These are phyloP conservation scores for Bombus cullumanus DNA, from an alignment of 1,140 invertebrate genomes.

Conservation along the genomic window DNA sequence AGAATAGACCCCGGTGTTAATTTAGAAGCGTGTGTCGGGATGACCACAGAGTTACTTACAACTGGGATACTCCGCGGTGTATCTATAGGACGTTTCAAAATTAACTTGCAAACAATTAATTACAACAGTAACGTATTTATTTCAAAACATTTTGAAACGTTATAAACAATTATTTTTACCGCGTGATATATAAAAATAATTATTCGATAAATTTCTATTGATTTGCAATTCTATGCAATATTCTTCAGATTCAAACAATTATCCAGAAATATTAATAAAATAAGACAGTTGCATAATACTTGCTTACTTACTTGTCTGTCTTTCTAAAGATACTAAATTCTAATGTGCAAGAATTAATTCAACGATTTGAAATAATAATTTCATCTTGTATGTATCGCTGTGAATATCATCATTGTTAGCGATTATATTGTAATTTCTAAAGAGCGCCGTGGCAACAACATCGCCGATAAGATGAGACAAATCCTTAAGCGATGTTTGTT, in stretches of 20 bases:
- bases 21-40: constrained; percentile 62
- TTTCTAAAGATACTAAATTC: background rate
- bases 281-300: background rate
- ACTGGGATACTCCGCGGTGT: constrained; percentile 42
- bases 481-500: constrained; percentile 11
- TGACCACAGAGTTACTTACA: constrained; percentile 66
- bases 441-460: too few species aligned
- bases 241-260: background rate
- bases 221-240: background rate
- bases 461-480: background rate
- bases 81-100: constrained; percentile 61
- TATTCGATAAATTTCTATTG: too few species aligned
- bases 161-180: too few species aligned
- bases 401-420: background rate
- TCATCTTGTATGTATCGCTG: background rate
- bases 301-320: background rate
- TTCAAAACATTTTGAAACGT: background rate
- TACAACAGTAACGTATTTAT: constrained; percentile 5
- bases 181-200: background rate
- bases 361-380: background rate
- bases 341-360: background rate
- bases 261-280: background rate
- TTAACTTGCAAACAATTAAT: constrained; percentile 64
- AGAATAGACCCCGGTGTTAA: constrained; percentile 70
- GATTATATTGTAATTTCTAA: background rate